Evolutionary conservation across 2,888 invertebrate species (phyloP).

Genomic region (Asteroscopus sphinx): DNA sequence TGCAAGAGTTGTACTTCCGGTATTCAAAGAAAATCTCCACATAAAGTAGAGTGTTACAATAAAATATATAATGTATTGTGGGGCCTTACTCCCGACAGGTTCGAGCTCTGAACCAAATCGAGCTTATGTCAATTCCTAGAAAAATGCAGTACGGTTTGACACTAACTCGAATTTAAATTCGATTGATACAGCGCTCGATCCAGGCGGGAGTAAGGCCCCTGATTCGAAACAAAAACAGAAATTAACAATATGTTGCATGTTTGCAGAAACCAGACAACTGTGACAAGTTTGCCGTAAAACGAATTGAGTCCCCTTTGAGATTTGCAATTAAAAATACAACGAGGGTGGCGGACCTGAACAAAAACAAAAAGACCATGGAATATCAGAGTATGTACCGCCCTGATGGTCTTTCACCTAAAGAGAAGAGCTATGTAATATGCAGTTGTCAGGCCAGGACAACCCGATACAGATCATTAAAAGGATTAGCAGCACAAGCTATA

Average conservation of each 20-base stretch:
- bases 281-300: slow-evolving; percentile 57
- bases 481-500: slow-evolving; percentile 84
- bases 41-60: slow-evolving; percentile 6
- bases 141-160: no score
- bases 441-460: slow-evolving; percentile 72
- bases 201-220: no score
- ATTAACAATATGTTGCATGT: neutral
- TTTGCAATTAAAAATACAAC: slow-evolving; percentile 50
- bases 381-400: slow-evolving; percentile 52
- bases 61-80: no score
- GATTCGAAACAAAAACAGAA: neutral
- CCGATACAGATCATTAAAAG: slow-evolving; percentile 78
- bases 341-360: slow-evolving; percentile 9
- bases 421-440: slow-evolving; percentile 76
- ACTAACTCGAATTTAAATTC: no score
- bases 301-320: slow-evolving; percentile 64
- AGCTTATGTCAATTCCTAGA: no score
- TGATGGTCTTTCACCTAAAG: slow-evolving; percentile 76
- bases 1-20: slow-evolving; percentile 2
- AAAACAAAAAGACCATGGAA: slow-evolving; percentile 34
- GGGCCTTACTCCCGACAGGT: no score
- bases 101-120: no score
- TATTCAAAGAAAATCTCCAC: neutral
- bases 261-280: slow-evolving; percentile 27
- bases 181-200: no score